Conservation (phyloP, 2,888 invertebrate species). For the Tiliacea aurago region DNA sequence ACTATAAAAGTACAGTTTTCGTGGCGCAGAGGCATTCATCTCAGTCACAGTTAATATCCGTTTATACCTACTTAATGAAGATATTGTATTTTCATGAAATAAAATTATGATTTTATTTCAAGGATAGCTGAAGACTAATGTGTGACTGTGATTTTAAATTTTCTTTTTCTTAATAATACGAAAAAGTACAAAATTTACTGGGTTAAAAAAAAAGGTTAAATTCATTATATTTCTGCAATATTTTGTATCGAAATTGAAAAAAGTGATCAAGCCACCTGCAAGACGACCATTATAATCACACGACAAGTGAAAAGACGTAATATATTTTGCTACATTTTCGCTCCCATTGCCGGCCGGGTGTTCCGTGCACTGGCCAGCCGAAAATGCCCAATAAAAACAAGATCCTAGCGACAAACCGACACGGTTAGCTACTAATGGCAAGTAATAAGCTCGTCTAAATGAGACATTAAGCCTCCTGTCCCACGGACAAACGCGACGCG, state of each 20-base stretch:
- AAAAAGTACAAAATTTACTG: background rate
- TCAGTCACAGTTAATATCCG: too few relatives aligned
- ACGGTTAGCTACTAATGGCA: background rate
- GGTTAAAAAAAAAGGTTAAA: too few relatives aligned
- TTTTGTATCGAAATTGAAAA: background rate
- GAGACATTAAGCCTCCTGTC: background rate
- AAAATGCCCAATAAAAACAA: background rate
- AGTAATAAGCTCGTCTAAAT: constrained; percentile 17
- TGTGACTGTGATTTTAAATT: background rate
- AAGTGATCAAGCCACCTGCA: background rate
- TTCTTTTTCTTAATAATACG: background rate
- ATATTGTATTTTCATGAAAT: too few relatives aligned
- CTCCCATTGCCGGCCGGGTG: background rate
- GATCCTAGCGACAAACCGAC: background rate
- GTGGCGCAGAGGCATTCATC: too few relatives aligned
- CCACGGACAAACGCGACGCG: too few relatives aligned
- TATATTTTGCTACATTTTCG: background rate
- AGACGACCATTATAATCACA: background rate
- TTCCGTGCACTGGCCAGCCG: too few relatives aligned
- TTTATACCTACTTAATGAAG: too few relatives aligned
- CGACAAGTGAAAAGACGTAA: background rate
- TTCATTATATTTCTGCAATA: too few relatives aligned
- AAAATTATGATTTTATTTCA: background rate
- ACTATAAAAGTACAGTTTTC: too few relatives aligned
- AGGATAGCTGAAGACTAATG: background rate